Percentiles rank a stretch among this genome's conserved stretches.
phyloP scores from a whole-genome alignment of 2,797 vertebrate species.

The Acrossocheilus wenchowensis region DNA sequence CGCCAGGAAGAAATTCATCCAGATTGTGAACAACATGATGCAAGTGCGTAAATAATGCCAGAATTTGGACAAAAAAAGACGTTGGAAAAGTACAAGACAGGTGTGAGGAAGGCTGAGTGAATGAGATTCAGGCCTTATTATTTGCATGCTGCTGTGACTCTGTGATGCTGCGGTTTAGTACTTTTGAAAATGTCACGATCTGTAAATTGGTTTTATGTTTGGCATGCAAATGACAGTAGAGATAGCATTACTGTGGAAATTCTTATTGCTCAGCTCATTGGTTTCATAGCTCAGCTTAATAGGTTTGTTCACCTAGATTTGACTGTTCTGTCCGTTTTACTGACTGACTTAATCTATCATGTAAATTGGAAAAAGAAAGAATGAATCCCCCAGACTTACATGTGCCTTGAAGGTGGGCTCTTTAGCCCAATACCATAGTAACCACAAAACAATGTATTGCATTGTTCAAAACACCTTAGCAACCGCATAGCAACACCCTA shows the following conservation, averaged over 20 bases:
- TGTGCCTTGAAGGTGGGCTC: neutral
- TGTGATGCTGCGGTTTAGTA: neutral
- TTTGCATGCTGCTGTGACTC: conserved; percentile 15
- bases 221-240: conserved; percentile 27
- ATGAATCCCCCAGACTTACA: too few species aligned
- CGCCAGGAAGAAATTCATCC: neutral
- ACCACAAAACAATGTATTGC: too few species aligned
- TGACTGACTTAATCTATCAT: neutral
- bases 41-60: neutral
- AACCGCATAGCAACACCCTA: neutral
- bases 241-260: neutral
- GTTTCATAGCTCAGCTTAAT: neutral
- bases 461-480: neutral
- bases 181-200: neutral
- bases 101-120: neutral
- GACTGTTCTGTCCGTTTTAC: neutral
- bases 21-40: neutral
- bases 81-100: neutral
- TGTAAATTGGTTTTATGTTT: neutral
- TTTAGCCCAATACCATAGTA: neutral
- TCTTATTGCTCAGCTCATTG: neutral
- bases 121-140: neutral
- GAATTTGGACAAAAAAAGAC: neutral
- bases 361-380: neutral
- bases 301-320: neutral